These are phyloP conservation scores for Limnothrissa miodon DNA, from an alignment of 2,113 vertebrate genomes.

Conservation along the genomic window DNA sequence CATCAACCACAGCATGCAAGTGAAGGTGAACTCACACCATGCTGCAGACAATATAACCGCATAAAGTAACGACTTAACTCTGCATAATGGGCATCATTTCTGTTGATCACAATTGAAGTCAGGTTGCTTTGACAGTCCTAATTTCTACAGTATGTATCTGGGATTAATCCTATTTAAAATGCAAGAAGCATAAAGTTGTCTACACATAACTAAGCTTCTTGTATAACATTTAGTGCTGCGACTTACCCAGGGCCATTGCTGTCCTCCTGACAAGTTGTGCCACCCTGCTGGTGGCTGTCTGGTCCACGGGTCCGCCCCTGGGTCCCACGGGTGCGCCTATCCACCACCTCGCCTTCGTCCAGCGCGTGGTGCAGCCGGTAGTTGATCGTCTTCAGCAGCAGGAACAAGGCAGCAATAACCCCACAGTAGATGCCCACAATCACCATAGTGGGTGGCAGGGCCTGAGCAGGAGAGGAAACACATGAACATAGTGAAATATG, in stretches of 20 bases:
- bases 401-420: conserved; percentile 90
- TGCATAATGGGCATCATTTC: too few species aligned
- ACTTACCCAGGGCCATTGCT: conserved; percentile 93
- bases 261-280: conserved; percentile 79
- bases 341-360: conserved; percentile 95
- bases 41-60: too few species aligned
- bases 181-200: too few species aligned
- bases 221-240: not conserved
- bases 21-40: too few species aligned
- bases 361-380: conserved; percentile 94
- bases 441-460: conserved; percentile 93
- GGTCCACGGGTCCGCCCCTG: conserved; percentile 73
- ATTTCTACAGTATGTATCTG: too few species aligned
- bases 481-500: not conserved
- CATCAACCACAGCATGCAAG: too few species aligned
- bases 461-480: conserved; percentile 65
- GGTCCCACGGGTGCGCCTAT: conserved; percentile 79
- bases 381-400: conserved; percentile 93
- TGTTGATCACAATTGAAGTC: too few species aligned
- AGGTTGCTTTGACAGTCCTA: too few species aligned
- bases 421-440: conserved; percentile 98
- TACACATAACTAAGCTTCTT: too few species aligned
- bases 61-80: too few species aligned
- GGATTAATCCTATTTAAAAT: too few species aligned
- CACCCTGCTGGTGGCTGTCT: conserved; percentile 75